A percentile compares a stretch with the other conserved stretches of the same genome.
Conservation (phyloP, 2,113 vertebrate genomes). For the Syngnathoides biaculeatus region DNA sequence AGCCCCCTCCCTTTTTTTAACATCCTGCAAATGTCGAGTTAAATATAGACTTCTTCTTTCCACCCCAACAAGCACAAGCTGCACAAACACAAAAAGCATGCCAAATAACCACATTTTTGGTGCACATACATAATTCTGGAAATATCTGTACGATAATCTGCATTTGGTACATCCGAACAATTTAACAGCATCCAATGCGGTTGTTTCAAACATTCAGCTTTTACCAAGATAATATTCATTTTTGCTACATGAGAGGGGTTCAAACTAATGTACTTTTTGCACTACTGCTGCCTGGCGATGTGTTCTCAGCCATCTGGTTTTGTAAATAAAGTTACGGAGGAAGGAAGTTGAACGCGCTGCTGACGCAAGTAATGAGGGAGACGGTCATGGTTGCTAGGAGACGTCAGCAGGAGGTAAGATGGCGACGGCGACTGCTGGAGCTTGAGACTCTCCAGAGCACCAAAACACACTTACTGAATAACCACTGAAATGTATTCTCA, state of each 20-base stretch:
- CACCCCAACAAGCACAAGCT: slow-evolving; percentile 32
- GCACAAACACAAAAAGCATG: slow-evolving; percentile 14
- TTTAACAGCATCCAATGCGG: background rate
- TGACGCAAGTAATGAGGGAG: slow-evolving; percentile 57
- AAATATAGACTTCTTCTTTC: slow-evolving; percentile 50
- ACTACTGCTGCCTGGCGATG: background rate
- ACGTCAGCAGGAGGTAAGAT: slow-evolving; percentile 51
- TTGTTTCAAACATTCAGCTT: background rate
- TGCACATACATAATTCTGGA: slow-evolving; percentile 38
- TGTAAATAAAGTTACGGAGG: slow-evolving; percentile 65
- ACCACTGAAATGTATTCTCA: background rate
- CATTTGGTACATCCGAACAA: no score
- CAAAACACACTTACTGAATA: slow-evolving; percentile 11
- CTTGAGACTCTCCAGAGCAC: slow-evolving; percentile 24
- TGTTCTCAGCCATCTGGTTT: slow-evolving; percentile 51
- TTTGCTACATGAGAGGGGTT: background rate
- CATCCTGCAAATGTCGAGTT: slow-evolving; percentile 42
- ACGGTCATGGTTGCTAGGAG: slow-evolving; percentile 67
- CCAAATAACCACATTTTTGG: slow-evolving; percentile 31
- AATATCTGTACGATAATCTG: slow-evolving; percentile 19
- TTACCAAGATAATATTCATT: background rate
- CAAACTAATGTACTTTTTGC: background rate
- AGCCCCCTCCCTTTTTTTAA: slow-evolving; percentile 26
- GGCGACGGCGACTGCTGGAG: slow-evolving; percentile 48
- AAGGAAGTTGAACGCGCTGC: slow-evolving; percentile 51